Conservation (phyloP, 2,113 vertebrate genomes). For the Antechinus stuartii region DNA sequence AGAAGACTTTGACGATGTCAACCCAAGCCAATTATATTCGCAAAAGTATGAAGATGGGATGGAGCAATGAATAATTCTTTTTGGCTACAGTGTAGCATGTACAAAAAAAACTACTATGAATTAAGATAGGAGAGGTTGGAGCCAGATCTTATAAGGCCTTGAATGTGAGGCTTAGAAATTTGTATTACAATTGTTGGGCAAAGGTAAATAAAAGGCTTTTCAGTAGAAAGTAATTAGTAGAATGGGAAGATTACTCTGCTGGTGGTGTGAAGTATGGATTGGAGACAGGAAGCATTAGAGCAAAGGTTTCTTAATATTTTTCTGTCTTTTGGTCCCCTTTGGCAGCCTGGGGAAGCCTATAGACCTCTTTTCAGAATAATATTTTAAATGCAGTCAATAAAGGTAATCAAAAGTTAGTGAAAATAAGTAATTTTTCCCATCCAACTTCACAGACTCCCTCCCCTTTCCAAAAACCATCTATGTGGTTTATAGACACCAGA, state of each 20-base stretch:
- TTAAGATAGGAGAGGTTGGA: not conserved
- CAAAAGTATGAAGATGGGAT: not conserved
- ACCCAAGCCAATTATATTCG: not conserved
- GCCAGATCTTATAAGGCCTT: not conserved
- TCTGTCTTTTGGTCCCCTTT: not conserved
- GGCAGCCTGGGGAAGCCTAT: not conserved
- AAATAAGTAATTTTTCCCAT: not conserved
- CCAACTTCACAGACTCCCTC: not conserved
- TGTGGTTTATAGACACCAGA: not conserved
- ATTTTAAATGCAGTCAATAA: not conserved
- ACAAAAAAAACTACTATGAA: not conserved
- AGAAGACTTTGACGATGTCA: not conserved
- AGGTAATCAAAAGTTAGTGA: not conserved
- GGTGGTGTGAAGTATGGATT: not conserved
- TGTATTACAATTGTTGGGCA: not conserved
- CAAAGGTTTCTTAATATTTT: not conserved
- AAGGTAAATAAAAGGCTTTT: not conserved
- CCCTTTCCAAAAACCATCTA: not conserved
- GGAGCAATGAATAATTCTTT: not conserved
- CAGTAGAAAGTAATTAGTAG: not conserved
- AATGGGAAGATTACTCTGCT: not conserved
- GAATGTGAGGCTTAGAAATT: not conserved
- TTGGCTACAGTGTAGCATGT: not conserved
- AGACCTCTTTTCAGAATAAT: not conserved
- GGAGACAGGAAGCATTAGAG: not conserved